Conservation (phyloP, 2,888 invertebrate genomes). For the Brenthis hecate region DNA sequence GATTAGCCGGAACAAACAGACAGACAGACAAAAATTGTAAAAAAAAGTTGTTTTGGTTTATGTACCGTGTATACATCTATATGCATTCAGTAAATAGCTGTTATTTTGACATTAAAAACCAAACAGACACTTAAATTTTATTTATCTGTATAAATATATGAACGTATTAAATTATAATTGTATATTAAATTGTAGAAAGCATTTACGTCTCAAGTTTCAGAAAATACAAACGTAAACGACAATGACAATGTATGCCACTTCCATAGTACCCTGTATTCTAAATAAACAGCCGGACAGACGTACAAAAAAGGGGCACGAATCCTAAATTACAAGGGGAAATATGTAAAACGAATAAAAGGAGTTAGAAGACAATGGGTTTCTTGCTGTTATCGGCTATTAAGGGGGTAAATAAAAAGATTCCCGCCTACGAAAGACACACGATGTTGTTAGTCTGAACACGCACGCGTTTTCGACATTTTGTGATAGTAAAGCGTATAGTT, state of each 20-base stretch:
- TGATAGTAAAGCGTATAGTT: not conserved
- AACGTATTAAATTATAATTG: too few relatives aligned
- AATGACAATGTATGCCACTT: not conserved
- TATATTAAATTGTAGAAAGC: too few relatives aligned
- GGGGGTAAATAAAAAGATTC: constrained; percentile 62
- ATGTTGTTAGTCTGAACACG: constrained; percentile 50
- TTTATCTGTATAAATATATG: too few relatives aligned
- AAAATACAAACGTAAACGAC: too few relatives aligned
- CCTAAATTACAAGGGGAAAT: constrained; percentile 57
- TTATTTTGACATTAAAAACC: too few relatives aligned
- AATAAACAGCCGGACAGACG: constrained; percentile 53
- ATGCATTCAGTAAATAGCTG: too few relatives aligned
- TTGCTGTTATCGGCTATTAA: constrained; percentile 57
- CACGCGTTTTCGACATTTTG: constrained; percentile 46
- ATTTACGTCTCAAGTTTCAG: too few relatives aligned
- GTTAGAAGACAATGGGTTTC: constrained; percentile 49
- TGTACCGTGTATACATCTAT: too few relatives aligned
- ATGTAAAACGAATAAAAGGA: constrained; percentile 61
- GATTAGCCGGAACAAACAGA: too few relatives aligned
- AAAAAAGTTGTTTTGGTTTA: too few relatives aligned
- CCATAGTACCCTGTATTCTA: not conserved
- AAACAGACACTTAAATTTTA: too few relatives aligned
- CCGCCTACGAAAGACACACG: constrained; percentile 52
- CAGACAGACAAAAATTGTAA: too few relatives aligned
- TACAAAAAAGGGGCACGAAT: constrained; percentile 56